phyloP scores from a whole-genome alignment of 2,888 invertebrate genomes.

The Philhelius pedissequus region DNA sequence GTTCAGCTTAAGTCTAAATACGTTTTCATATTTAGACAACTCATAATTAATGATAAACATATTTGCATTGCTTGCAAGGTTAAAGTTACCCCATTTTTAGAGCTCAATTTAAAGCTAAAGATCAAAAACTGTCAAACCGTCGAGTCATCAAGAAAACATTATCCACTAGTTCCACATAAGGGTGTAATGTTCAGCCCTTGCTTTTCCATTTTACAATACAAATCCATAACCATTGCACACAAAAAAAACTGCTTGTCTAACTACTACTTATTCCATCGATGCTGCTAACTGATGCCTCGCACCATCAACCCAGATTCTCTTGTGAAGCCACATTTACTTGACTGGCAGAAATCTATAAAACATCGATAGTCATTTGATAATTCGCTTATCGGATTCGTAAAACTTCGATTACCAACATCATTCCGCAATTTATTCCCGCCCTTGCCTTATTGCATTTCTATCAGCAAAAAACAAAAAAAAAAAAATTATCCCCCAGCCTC shows the following conservation, averaged over 20 bases:
- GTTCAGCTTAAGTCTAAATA: too few species aligned
- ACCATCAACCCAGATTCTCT: background rate
- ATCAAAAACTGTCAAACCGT: constrained; percentile 42
- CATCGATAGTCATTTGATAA: constrained; percentile 60
- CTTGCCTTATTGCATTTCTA: constrained; percentile 58
- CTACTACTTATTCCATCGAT: constrained; percentile 6
- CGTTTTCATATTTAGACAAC: too few species aligned
- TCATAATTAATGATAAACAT: too few species aligned
- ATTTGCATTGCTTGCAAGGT: too few species aligned
- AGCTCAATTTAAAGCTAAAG: background rate
- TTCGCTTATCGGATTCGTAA: constrained; percentile 64
- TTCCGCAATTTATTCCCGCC: constrained; percentile 57
- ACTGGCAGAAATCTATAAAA: constrained; percentile 14
- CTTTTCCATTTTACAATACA: constrained; percentile 3
- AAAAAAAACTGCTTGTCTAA: constrained; percentile 2
- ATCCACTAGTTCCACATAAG: constrained; percentile 46
- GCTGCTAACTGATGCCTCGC: background rate
- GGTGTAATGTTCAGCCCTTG: constrained; percentile 26
- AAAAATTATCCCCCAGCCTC: constrained; percentile 13
- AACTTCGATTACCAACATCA: constrained; percentile 66
- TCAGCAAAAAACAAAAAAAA: constrained; percentile 45
- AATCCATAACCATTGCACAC: background rate
- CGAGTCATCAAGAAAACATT: constrained; percentile 52
- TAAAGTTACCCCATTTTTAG: background rate
- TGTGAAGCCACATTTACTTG: background rate